Percentiles rank a stretch among this genome's conserved stretches.
phyloP scores from a whole-genome alignment of 2,797 vertebrate genomes.

The Petrocephalus sullivani region DNA sequence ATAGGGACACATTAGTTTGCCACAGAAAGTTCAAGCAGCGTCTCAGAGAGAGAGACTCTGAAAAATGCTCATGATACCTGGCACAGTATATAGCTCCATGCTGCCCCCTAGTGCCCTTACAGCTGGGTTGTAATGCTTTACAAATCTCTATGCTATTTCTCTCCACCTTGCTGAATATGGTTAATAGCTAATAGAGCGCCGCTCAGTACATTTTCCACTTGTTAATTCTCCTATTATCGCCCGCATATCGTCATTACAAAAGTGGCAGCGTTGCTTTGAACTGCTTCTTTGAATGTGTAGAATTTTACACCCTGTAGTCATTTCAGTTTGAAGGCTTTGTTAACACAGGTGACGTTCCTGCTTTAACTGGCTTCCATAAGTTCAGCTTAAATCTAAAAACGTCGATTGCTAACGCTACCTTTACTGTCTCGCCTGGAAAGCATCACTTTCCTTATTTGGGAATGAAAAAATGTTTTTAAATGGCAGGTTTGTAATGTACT shows the following conservation, averaged over 20 bases:
- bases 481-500: not conserved
- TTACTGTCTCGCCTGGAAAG: not conserved
- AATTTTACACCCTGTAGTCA: not conserved
- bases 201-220: conserved; percentile 1
- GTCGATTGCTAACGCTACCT: not conserved
- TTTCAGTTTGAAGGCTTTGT: not conserved
- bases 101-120: not conserved
- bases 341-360: not conserved
- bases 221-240: not conserved
- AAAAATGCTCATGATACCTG: not conserved
- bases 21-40: not conserved
- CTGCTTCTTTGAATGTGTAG: no score
- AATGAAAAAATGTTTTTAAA: not conserved
- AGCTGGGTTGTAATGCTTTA: not conserved
- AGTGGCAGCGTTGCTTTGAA: not conserved
- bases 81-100: not conserved
- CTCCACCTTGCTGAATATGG: not conserved
- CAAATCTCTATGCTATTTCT: not conserved
- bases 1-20: conserved; percentile 5
- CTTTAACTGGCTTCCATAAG: not conserved
- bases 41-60: not conserved
- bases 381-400: not conserved
- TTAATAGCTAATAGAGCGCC: not conserved
- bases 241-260: not conserved
- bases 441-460: not conserved